Evolutionary conservation across 2,113 vertebrate species (phyloP).

Genomic region (Oenanthe oenanthe): DNA sequence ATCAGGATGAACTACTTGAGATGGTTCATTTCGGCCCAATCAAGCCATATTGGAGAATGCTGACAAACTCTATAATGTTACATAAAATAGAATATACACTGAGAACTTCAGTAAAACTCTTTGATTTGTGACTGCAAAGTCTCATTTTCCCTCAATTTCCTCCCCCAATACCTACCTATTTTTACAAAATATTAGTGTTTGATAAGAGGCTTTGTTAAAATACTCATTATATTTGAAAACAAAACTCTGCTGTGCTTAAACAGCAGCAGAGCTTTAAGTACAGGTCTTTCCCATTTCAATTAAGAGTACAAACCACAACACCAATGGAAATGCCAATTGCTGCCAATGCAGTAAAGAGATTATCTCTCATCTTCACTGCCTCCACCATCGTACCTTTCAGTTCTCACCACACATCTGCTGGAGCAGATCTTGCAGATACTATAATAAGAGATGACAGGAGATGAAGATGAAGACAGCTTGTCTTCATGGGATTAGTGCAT

Average conservation of each 20-base stretch:
- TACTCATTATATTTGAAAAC: background rate
- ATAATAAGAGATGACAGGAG: background rate
- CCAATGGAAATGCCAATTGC: background rate
- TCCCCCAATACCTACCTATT: background rate
- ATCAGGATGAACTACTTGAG: background rate
- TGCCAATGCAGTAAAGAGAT: background rate
- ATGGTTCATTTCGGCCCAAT: background rate
- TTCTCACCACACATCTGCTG: background rate
- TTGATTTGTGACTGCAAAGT: background rate
- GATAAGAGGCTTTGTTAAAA: background rate
- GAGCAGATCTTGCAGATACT: background rate
- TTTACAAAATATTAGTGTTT: background rate
- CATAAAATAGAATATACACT: background rate
- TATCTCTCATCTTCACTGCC: background rate
- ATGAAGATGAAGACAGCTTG: background rate
- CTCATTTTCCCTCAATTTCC: background rate
- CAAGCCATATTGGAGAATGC: background rate
- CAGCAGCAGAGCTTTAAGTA: background rate
- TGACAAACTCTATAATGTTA: background rate
- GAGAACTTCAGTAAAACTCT: background rate
- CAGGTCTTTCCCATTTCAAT: background rate
- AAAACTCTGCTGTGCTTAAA: background rate
- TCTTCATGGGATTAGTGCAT: background rate
- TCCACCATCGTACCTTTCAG: background rate
- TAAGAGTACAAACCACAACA: fast-evolving